Conservation (phyloP, 2,888 invertebrate species). For the Stomorhina lunata region DNA sequence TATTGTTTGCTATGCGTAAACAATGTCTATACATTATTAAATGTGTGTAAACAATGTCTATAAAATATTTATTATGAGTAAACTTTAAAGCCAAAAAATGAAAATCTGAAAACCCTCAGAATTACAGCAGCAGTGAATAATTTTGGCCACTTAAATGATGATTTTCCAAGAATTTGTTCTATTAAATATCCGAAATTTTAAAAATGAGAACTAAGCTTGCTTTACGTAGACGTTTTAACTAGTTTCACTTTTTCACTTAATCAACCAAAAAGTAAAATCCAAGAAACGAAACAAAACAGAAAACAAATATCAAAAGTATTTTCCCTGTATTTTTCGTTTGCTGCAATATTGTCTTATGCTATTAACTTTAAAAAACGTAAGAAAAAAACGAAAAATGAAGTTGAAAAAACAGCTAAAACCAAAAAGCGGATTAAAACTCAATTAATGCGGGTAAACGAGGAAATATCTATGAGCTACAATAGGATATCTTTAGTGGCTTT, state of each 20-base stretch:
- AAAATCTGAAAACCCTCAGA: not conserved
- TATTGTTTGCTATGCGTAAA: no score
- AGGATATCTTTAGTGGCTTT: not conserved
- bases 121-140: constrained; percentile 26
- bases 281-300: constrained; percentile 2
- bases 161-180: constrained; percentile 6
- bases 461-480: not conserved
- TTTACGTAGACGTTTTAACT: constrained; percentile 2
- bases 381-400: not conserved
- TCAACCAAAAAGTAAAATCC: not conserved
- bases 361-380: not conserved
- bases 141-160: constrained; percentile 48
- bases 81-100: no score
- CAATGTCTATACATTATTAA: no score
- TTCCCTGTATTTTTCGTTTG: not conserved
- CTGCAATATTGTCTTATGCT: not conserved
- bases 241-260: constrained; percentile 54
- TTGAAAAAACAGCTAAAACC: not conserved
- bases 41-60: no score
- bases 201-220: constrained; percentile 11
- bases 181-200: not conserved
- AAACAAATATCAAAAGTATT: constrained; percentile 9
- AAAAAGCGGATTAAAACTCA: not conserved
- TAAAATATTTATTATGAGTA: no score
- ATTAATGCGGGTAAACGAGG: not conserved